phyloP scores from a whole-genome alignment of 2,888 invertebrate species.

The Drosophila subquinaria region DNA sequence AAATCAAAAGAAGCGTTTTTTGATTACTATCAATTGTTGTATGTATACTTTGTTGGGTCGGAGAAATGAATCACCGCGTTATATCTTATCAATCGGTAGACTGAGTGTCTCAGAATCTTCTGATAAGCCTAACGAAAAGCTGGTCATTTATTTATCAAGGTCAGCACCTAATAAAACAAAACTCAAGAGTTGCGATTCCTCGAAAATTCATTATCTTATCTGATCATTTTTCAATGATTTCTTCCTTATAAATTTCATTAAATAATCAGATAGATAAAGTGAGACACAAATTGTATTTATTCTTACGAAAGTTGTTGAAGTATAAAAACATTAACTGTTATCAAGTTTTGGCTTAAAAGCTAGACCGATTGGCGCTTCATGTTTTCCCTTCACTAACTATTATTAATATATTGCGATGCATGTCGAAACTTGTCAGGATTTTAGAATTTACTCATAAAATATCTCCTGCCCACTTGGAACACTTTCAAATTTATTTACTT shows the following conservation, averaged over 20 bases:
- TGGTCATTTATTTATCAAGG: neutral
- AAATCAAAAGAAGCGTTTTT: neutral
- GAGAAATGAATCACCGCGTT: neutral
- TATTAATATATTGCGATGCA: constrained; percentile 3
- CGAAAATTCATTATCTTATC: neutral
- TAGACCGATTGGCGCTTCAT: neutral
- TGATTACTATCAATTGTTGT: neutral
- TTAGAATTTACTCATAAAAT: constrained; percentile 12
- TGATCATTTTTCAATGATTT: neutral
- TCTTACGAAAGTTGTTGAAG: neutral
- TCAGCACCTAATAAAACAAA: neutral
- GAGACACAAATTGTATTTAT: neutral
- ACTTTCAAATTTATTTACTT: constrained; percentile 43
- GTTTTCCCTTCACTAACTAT: neutral
- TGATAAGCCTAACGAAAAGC: neutral
- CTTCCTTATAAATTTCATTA: neutral
- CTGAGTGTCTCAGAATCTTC: neutral
- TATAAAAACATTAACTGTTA: neutral
- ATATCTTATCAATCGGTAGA: neutral
- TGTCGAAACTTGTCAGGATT: constrained; percentile 1
- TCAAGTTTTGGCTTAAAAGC: neutral
- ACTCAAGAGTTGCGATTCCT: neutral
- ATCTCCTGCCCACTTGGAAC: constrained; percentile 11
- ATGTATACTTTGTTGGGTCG: no score
- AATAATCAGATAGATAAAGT: neutral